A percentile compares a stretch with the other conserved stretches of the same genome.
These are phyloP conservation scores for Pontoporia blainvillei DNA, from an alignment of 2,113 vertebrate species.

Conservation along the genomic window DNA sequence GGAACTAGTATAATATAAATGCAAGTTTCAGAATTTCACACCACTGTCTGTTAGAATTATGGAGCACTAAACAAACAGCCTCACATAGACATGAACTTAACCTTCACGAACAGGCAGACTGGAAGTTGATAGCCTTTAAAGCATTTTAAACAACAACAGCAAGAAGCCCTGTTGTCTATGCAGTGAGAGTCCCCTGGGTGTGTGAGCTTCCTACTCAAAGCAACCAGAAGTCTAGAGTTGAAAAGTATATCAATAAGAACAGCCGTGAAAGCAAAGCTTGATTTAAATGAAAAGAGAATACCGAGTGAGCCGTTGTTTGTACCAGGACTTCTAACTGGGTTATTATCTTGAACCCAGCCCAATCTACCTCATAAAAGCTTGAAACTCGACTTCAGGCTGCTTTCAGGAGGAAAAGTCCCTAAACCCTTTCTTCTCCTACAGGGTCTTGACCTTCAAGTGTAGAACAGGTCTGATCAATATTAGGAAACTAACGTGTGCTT, in stretches of 20 bases:
- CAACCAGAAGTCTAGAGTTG: slow-evolving; percentile 10
- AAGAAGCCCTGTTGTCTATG: background rate
- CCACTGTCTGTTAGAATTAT: slow-evolving; percentile 49
- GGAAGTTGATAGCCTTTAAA: slow-evolving; percentile 29
- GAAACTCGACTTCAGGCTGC: background rate
- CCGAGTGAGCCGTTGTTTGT: background rate
- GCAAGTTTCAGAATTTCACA: slow-evolving; percentile 68
- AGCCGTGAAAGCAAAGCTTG: slow-evolving; percentile 19
- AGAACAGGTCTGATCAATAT: background rate
- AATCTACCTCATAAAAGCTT: background rate
- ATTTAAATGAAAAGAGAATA: background rate
- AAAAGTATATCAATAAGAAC: background rate
- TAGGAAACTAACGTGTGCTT: background rate
- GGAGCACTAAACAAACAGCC: background rate
- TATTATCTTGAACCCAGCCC: background rate
- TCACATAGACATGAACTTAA: background rate
- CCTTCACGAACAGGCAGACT: slow-evolving; percentile 14
- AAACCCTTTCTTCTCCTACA: background rate
- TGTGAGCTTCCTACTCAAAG: slow-evolving; percentile 4
- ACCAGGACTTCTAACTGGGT: background rate
- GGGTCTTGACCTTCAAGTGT: background rate
- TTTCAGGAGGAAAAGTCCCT: background rate
- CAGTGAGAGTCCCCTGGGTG: slow-evolving; percentile 47
- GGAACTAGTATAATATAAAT: background rate
- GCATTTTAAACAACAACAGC: slow-evolving; percentile 38